Evolutionary conservation across 2,113 vertebrate species (phyloP).

Genomic region (Phalacrocorax aristotelis): DNA sequence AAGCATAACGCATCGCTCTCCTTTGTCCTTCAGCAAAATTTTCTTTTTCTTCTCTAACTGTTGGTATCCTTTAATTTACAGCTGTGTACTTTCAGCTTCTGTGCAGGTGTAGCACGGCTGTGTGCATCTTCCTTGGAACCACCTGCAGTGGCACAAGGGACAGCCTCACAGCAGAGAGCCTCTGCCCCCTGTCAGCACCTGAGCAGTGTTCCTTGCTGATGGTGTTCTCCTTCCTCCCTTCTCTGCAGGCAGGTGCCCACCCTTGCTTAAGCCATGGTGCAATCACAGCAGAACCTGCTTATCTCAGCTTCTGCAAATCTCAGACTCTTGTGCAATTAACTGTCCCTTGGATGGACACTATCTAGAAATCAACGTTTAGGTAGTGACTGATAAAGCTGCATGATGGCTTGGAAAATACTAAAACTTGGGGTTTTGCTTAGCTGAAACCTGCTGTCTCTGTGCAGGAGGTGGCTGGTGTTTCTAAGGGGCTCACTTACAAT

Average conservation of each 20-base stretch:
- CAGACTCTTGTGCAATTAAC: not conserved
- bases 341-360: not conserved
- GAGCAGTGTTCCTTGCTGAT: not conserved
- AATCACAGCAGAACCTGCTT: not conserved
- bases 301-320: not conserved
- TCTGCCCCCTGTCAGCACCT: not conserved
- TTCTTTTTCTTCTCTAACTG: not conserved
- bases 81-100: not conserved
- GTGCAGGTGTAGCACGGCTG: not conserved
- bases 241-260: not conserved
- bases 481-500: not conserved
- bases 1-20: not conserved
- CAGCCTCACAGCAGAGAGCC: not conserved
- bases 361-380: not conserved
- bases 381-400: not conserved
- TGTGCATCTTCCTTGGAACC: rapidly evolving
- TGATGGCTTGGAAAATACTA: not conserved
- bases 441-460: not conserved
- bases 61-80: not conserved
- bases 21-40: not conserved
- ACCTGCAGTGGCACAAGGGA: not conserved
- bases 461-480: not conserved
- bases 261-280: not conserved
- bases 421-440: not conserved
- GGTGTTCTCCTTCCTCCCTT: not conserved